Evolutionary conservation across 2,888 invertebrate species (phyloP), one percentile per base, ranked within the genome.

Genomic region (Pantelozetes paolii): DNA sequence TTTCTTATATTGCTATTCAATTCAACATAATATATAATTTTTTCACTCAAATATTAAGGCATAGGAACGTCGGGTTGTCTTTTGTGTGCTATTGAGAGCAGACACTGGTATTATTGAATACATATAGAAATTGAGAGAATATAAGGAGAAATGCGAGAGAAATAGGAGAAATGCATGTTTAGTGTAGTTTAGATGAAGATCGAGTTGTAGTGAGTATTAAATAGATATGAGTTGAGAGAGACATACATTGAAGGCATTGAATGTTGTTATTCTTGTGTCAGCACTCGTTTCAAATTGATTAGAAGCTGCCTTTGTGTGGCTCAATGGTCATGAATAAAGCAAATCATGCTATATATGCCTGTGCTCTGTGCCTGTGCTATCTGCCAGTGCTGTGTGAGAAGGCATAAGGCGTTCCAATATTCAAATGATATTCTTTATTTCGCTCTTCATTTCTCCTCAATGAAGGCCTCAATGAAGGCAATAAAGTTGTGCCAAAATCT

Each of bases 371-470:
- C 26, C 50, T 50, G 23, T 50, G 50, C 20, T 11, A 5, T 45
- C 45, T 45, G 18, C 45, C 18, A 15, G 45, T 45, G 26, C 20
- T 54, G 26, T 26, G 8, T n/a, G 54, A 23, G 26, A 54, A 9
- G 20, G 26, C 26, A 54, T 54, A 23, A 54, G 6, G 40, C 67
- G 67, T 20, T 20, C 20, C 42, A 42, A 42, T 67, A 67, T 67
- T 67, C 42, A 67, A 67, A 67, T 67, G 40, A 67, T 67, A 67
- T 67, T 40, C 67, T 67, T 62, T 62, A 62, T 62, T 62, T 62
- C 62, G 62, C 42, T 67, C 42, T 67, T 67, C 67, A 67, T 42
- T 67, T 40, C 42, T 67, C 23, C 8, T 42, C 67, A 67, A 67
- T 36, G 42, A 67, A 67, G 67, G 67, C 23, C 8, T 42, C 67